These are phyloP conservation scores for Thalassoma bifasciatum DNA, from an alignment of 2,113 vertebrate species.

Conservation along the genomic window DNA sequence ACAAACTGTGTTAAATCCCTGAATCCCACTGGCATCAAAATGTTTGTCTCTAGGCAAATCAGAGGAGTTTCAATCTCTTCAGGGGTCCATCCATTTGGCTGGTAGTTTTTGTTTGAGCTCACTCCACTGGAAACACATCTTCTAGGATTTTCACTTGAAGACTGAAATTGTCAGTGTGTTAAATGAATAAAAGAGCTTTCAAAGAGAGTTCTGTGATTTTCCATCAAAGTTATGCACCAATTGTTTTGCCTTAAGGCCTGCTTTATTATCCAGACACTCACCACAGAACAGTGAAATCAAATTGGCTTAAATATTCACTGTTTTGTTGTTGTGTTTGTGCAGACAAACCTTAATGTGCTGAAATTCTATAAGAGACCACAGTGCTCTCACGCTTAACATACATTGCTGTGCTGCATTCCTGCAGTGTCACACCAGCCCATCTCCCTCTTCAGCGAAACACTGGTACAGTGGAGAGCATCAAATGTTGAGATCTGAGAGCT, in stretches of 20 bases:
- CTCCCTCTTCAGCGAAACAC: constrained; percentile 5
- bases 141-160: constrained; percentile 33
- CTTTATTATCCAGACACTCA: constrained; percentile 34
- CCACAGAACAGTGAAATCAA: constrained; percentile 5
- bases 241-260: constrained; percentile 50
- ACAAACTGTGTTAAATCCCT: not conserved
- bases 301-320: constrained; percentile 13
- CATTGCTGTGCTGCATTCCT: constrained; percentile 8
- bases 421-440: constrained; percentile 11
- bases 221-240: constrained; percentile 61
- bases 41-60: constrained; percentile 40
- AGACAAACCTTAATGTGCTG: not conserved
- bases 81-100: constrained; percentile 38
- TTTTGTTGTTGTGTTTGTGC: constrained; percentile 9
- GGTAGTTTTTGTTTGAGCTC: constrained; percentile 51
- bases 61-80: constrained; percentile 34
- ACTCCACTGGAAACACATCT: constrained; percentile 47
- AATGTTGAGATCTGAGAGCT: constrained; percentile 33
- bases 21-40: constrained; percentile 32
- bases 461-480: constrained; percentile 11
- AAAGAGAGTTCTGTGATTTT: constrained; percentile 56
- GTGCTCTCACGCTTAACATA: not conserved
- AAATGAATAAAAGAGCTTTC: constrained; percentile 57
- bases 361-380: not conserved
- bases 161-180: constrained; percentile 52